Evolutionary conservation across 1,140 invertebrate genomes (phyloP).

Genomic region (Heliothis subflexa): DNA sequence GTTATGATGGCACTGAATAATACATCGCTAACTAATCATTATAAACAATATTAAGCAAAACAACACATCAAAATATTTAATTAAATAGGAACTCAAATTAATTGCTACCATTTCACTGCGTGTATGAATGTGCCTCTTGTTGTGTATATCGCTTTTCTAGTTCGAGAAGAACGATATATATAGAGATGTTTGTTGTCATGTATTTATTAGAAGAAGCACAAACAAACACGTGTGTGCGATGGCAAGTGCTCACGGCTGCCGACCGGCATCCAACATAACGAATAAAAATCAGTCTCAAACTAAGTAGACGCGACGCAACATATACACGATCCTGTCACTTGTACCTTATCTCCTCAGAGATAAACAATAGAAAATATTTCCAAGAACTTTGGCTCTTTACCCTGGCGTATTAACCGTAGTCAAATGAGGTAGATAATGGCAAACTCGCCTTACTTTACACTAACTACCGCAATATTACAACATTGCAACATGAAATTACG

Average conservation of each 20-base stretch:
- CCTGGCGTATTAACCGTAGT: constrained; percentile 72
- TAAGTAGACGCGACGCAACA: constrained; percentile 16
- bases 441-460: constrained; percentile 72
- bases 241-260: constrained; percentile 14
- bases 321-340: constrained; percentile 36
- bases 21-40: constrained; percentile 65
- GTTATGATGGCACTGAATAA: constrained; percentile 48
- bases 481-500: constrained; percentile 81
- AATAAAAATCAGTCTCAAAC: constrained; percentile 79
- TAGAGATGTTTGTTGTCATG: not conserved
- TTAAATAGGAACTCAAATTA: constrained; percentile 83
- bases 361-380: constrained; percentile 77
- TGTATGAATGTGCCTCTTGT: constrained; percentile 27
- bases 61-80: constrained; percentile 68
- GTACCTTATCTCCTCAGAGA: constrained; percentile 66
- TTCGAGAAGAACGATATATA: too few species aligned
- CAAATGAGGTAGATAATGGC: constrained; percentile 83
- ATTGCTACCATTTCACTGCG: constrained; percentile 67
- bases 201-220: not conserved
- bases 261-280: constrained; percentile 40
- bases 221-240: not conserved
- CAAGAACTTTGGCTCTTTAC: constrained; percentile 82
- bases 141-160: not conserved
- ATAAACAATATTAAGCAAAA: constrained; percentile 73
- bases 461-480: constrained; percentile 79